Conservation (phyloP, 2,113 vertebrate genomes). For the Machaerirhynchus nigripectus region DNA sequence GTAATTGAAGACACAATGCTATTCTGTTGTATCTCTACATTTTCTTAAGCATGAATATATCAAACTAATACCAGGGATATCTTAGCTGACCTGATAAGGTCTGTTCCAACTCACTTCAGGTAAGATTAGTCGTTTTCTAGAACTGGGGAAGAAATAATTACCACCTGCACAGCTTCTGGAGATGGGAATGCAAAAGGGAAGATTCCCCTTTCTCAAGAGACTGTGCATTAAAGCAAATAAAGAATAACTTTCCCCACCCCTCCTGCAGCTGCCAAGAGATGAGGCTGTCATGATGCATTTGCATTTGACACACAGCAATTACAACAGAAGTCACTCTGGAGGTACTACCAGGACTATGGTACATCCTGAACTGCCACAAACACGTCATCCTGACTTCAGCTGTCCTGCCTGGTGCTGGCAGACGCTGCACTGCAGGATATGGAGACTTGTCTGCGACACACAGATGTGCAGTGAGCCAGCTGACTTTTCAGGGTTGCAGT, state of each 20-base stretch:
- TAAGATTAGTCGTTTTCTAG: background rate
- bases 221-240: background rate
- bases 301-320: background rate
- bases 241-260: background rate
- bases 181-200: background rate
- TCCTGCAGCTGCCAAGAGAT: background rate
- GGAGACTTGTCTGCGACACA: background rate
- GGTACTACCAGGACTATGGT: background rate
- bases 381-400: background rate
- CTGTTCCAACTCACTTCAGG: background rate
- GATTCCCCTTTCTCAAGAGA: background rate
- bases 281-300: background rate
- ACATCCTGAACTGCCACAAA: background rate
- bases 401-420: background rate
- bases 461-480: background rate
- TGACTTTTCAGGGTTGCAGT: background rate
- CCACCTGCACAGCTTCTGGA: background rate
- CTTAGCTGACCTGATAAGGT: background rate
- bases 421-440: background rate
- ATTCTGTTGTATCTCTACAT: background rate
- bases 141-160: background rate
- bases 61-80: background rate
- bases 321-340: background rate
- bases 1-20: background rate
- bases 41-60: background rate